phyloP scores from a whole-genome alignment of 2,113 vertebrate species.

The Orientallactaga bullata region DNA sequence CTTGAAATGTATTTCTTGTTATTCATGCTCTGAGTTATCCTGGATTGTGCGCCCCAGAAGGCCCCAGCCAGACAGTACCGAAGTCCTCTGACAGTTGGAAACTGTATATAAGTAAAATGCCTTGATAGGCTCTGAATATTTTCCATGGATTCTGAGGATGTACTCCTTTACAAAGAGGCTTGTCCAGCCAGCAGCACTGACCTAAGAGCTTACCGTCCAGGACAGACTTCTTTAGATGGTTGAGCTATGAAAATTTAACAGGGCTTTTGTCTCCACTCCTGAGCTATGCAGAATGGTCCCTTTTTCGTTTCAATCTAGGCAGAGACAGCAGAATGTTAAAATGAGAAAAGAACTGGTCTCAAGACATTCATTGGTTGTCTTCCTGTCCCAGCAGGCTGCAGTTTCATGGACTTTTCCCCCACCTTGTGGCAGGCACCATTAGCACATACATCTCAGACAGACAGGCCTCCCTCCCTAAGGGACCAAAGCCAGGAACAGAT shows the following conservation, averaged over 20 bases:
- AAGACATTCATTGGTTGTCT: neutral
- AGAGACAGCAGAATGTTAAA: neutral
- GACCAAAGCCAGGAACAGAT: neutral
- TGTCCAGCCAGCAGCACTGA: slow-evolving; percentile 7
- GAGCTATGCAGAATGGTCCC: neutral
- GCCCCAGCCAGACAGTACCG: neutral
- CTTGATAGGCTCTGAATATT: neutral
- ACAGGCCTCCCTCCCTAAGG: neutral
- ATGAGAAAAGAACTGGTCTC: slow-evolving; percentile 22
- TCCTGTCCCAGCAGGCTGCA: neutral
- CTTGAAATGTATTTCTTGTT: neutral
- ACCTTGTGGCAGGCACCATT: slow-evolving; percentile 34
- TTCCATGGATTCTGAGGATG: neutral
- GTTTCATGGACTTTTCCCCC: neutral
- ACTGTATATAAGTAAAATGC: neutral
- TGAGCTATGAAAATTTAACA: neutral
- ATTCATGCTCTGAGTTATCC: neutral
- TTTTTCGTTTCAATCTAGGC: slow-evolving; percentile 19
- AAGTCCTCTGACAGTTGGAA: slow-evolving; percentile 23
- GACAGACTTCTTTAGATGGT: neutral
- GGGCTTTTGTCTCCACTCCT: neutral
- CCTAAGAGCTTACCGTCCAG: neutral
- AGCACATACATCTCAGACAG: slow-evolving; percentile 7
- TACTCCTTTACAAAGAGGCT: neutral
- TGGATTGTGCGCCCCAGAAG: too few species aligned